Conservation (phyloP, 1,140 invertebrate genomes). For the Amyelois transitella region DNA sequence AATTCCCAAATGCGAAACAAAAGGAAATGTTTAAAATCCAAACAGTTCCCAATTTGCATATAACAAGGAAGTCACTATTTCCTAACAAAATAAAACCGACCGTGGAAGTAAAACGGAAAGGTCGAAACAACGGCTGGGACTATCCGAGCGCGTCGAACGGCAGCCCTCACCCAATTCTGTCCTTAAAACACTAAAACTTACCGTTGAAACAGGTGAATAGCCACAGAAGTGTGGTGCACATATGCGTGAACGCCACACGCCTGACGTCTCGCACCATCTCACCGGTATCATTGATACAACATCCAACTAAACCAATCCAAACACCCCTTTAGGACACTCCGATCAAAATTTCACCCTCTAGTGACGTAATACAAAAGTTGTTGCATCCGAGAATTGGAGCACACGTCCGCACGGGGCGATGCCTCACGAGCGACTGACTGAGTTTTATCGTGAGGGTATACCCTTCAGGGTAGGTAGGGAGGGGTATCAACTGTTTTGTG, state of each 20-base stretch:
- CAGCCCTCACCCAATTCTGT: conserved; percentile 31
- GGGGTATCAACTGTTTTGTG: conserved; percentile 59
- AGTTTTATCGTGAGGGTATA: conserved; percentile 16
- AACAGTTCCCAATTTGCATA: not conserved
- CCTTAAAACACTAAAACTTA: conserved; percentile 42
- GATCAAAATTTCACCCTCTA: conserved; percentile 31
- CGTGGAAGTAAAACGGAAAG: conserved; percentile 2
- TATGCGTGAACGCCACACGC: conserved; percentile 38
- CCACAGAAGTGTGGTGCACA: conserved; percentile 49
- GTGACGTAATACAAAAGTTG: conserved; percentile 63
- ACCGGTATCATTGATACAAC: conserved; percentile 53
- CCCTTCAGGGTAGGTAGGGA: conserved; percentile 34
- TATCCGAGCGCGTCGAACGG: conserved; percentile 35
- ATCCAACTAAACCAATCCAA: conserved; percentile 42
- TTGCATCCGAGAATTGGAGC: not conserved
- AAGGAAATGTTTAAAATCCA: not conserved
- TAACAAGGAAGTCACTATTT: not conserved
- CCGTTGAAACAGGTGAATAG: conserved; percentile 55
- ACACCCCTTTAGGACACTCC: conserved; percentile 28
- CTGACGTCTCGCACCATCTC: conserved; percentile 54
- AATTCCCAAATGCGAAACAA: not conserved
- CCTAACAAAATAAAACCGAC: not conserved
- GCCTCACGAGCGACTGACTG: conserved; percentile 41
- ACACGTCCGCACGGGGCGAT: conserved; percentile 29
- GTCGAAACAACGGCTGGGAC: conserved; percentile 26